Evolutionary conservation across 2,113 vertebrate genomes (phyloP).

Genomic region (Mionectes macconnelli): DNA sequence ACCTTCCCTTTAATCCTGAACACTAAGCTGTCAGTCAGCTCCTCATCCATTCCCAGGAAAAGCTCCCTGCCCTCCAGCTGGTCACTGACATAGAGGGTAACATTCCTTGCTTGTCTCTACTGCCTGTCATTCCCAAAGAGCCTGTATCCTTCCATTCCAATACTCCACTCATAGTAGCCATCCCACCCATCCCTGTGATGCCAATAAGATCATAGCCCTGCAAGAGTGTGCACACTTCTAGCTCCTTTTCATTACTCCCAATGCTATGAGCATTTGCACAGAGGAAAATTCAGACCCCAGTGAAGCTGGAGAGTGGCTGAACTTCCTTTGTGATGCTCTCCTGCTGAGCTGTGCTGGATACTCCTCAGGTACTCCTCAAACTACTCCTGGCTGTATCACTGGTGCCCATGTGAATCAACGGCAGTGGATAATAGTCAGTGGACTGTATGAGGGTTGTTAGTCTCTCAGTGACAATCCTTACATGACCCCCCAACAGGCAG

Average conservation of each 20-base stretch:
- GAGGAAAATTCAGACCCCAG: background rate
- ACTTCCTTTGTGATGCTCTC: background rate
- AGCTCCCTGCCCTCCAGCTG: background rate
- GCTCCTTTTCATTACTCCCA: background rate
- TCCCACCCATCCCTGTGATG: background rate
- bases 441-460: background rate
- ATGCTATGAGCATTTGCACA: background rate
- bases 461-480: background rate
- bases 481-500: background rate
- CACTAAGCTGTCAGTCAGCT: background rate
- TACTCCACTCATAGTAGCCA: fast-evolving
- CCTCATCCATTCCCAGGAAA: background rate
- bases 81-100: background rate
- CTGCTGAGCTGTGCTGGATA: background rate
- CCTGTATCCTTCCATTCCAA: background rate
- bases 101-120: background rate
- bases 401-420: background rate
- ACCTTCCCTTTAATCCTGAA: background rate
- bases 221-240: background rate
- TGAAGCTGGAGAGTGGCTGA: background rate
- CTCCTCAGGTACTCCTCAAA: background rate
- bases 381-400: background rate
- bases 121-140: background rate
- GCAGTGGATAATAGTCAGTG: background rate
- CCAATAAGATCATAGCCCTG: background rate